Base-by-base conservation (phyloP, 2,797 vertebrate genomes). In the Pitangus sulphuratus region DNA sequence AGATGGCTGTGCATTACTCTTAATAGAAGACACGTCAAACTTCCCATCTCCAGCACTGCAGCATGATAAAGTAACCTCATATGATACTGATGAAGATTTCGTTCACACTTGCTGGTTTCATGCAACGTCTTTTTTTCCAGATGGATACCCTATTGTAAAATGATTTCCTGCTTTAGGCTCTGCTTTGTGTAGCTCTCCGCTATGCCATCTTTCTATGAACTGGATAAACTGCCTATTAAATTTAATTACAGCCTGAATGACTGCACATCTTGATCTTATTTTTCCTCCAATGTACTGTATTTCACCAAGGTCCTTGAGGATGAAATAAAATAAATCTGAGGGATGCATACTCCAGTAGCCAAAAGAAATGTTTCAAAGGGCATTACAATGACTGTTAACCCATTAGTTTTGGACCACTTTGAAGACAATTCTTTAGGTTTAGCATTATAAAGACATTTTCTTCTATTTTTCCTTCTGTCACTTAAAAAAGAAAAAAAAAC, bases 161-260 rank as follows among this genome's bases (percentile, higher is more conserved):
- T 97, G 95, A 98, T 97, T 98, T 98, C 97, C 98, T 96, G 85
- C 98, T 91, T 85, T 96, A 96, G 95, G 97, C 97, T 96, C 77
- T 94, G 95, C 95, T 97, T 96, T 96, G 95, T 93, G 94, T 95
- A 97, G 96, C 96, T 97, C 97, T 97, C 94, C 11, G 79, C 96
- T 76, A 50, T 96, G 97, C 97, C 96, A 94, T 98, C 96, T 98
- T 97, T 97, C 98, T 96, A 95, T 96, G 92, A 97, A 97, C 97
- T 96, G 95, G 97, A 98, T 97, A 98, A 98, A 98, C 97, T 97
- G 97, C 97, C 98, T 97, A 98, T 98, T 98, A 98, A 97, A 98
- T 98, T 98, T 98, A 98, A 98, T 98, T 98, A 98, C 97, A 97
- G 96, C 93, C 97, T 79, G 87, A 98, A 97, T 97, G 97, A 97